These are phyloP conservation scores for Bombyx mori DNA, from an alignment of 1,140 invertebrate genomes.

Conservation along the genomic window DNA sequence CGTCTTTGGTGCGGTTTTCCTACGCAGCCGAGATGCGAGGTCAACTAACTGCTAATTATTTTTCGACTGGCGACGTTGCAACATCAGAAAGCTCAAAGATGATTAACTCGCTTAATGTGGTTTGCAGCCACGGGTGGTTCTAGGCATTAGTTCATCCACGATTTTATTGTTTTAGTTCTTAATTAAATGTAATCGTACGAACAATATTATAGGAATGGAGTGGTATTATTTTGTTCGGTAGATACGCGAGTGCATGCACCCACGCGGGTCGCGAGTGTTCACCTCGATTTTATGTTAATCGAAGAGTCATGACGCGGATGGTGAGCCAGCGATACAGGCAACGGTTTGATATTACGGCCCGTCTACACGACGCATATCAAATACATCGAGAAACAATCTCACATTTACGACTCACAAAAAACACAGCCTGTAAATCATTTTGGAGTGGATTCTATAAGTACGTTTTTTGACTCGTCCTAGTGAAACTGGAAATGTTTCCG, in stretches of 20 bases:
- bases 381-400: constrained; percentile 40
- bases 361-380: constrained; percentile 44
- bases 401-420: constrained; percentile 45
- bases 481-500: too few species aligned
- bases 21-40: constrained; percentile 29
- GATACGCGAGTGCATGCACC: constrained; percentile 33
- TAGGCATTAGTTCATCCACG: neutral
- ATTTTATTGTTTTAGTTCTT: too few species aligned
- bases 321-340: constrained; percentile 19
- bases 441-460: too few species aligned
- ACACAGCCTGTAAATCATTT: constrained; percentile 23
- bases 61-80: constrained; percentile 40
- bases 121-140: constrained; percentile 33
- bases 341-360: constrained; percentile 40
- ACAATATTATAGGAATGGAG: too few species aligned
- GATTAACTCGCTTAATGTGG: constrained; percentile 33
- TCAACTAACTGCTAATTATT: constrained; percentile 56
- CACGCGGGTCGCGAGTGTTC: constrained; percentile 37
- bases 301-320: constrained; percentile 57
- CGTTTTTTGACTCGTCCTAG: too few species aligned
- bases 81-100: constrained; percentile 31
- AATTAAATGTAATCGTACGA: too few species aligned
- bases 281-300: constrained; percentile 68
- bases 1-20: constrained; percentile 40
- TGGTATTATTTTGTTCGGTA: neutral